These are phyloP conservation scores for Cyrtorhinus lividipennis DNA, from an alignment of 1,140 invertebrate species.

Conservation along the genomic window DNA sequence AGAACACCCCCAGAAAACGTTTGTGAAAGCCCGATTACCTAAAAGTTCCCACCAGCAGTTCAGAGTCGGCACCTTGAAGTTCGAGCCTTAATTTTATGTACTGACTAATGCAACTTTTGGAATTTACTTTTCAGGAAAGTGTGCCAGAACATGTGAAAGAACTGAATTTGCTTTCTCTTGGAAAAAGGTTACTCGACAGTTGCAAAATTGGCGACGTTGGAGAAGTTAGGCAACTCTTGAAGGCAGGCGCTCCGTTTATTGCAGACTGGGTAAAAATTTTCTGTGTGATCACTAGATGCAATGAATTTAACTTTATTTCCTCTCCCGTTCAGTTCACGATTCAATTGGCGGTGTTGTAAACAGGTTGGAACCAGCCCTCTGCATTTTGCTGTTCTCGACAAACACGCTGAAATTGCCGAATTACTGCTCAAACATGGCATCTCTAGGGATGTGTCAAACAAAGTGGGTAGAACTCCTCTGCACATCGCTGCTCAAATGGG, in stretches of 20 bases:
- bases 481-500: constrained; percentile 79
- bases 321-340: too few species aligned
- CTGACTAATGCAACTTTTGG: too few species aligned
- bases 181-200: constrained; percentile 63
- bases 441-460: constrained; percentile 69
- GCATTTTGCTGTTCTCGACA: constrained; percentile 71
- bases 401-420: constrained; percentile 66
- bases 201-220: constrained; percentile 62
- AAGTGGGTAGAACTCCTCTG: constrained; percentile 80
- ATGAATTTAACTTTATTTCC: too few species aligned
- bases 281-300: too few species aligned
- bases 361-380: constrained; percentile 78
- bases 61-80: too few species aligned
- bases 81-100: too few species aligned
- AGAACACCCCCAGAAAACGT: too few species aligned
- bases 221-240: constrained; percentile 62
- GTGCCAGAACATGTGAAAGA: too few species aligned
- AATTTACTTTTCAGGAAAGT: too few species aligned
- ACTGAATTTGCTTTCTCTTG: constrained; percentile 32
- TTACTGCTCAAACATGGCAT: constrained; percentile 71
- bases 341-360: too few species aligned
- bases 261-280: constrained; percentile 83
- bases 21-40: too few species aligned
- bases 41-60: too few species aligned
- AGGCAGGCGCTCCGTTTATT: constrained; percentile 76